These are phyloP conservation scores for Lordiphosa fenestrarum DNA, from an alignment of 2,888 invertebrate species.

Conservation along the genomic window DNA sequence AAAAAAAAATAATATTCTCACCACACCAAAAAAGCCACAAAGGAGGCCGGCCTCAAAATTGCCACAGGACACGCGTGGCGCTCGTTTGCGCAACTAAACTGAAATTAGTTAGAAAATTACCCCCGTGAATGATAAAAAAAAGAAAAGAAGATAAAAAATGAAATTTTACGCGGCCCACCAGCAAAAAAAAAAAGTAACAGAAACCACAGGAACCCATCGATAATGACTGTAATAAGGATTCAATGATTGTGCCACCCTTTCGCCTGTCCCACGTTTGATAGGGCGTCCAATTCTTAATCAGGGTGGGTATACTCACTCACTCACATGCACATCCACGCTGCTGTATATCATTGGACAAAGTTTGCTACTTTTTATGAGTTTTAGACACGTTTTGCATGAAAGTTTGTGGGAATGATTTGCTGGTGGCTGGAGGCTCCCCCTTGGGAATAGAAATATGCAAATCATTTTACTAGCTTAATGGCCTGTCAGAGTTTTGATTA, in stretches of 20 bases:
- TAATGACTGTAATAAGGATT: slow-evolving; percentile 74
- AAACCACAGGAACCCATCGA: slow-evolving; percentile 50
- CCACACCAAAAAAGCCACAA: slow-evolving; percentile 6
- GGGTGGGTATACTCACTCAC: slow-evolving; percentile 23
- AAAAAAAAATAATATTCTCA: slow-evolving; percentile 22
- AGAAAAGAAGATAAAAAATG: slow-evolving; percentile 53
- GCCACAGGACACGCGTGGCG: slow-evolving; percentile 75
- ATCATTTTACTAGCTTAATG: slow-evolving; percentile 48
- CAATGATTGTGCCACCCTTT: slow-evolving; percentile 62
- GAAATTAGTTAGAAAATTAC: slow-evolving; percentile 69
- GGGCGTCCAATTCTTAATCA: slow-evolving; percentile 36
- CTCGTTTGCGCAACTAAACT: slow-evolving; percentile 69
- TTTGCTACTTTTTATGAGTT: slow-evolving; percentile 16
- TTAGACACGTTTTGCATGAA: slow-evolving; percentile 55
- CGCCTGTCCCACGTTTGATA: slow-evolving; percentile 44
- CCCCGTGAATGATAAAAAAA: slow-evolving; percentile 34
- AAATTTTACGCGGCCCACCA: slow-evolving; percentile 46
- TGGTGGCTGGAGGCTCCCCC: slow-evolving; percentile 3
- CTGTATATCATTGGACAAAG: slow-evolving; percentile 6
- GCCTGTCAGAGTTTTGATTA: slow-evolving; percentile 32
- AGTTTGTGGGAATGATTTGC: slow-evolving; percentile 23
- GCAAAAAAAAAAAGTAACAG: not conserved
- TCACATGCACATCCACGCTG: slow-evolving; percentile 3
- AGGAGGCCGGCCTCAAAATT: slow-evolving; percentile 55
- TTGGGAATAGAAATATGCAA: slow-evolving; percentile 62